Conservation (phyloP, 2,888 invertebrate species). For the Lasioglossum oenotherae region DNA sequence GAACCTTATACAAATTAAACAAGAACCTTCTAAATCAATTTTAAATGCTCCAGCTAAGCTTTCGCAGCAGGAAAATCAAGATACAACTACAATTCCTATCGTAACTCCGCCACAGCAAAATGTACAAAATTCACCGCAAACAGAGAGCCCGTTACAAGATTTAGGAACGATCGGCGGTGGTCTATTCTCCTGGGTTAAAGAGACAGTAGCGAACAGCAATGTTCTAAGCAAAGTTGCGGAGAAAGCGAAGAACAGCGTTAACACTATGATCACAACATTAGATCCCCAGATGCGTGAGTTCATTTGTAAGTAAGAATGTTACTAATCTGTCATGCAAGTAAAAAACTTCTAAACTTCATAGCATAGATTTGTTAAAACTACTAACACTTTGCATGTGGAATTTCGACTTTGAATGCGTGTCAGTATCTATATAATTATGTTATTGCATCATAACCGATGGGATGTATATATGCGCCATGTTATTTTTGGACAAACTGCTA, state of each 20-base stretch:
- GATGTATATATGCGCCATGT: constrained; percentile 38
- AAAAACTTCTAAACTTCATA: constrained; percentile 7
- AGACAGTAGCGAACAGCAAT: constrained; percentile 88
- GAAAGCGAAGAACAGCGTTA: constrained; percentile 92
- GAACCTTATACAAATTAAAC: constrained; percentile 41
- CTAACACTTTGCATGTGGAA: background rate
- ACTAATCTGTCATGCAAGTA: constrained; percentile 46
- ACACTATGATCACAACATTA: constrained; percentile 93
- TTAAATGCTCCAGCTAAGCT: constrained; percentile 37
- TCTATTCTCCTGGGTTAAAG: constrained; percentile 89
- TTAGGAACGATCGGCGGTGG: constrained; percentile 85
- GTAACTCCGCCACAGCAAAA: constrained; percentile 25
- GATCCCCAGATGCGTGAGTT: constrained; percentile 96
- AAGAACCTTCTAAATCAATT: constrained; percentile 46
- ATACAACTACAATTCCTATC: background rate
- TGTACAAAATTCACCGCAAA: constrained; percentile 41
- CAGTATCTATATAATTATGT: constrained; percentile 30
- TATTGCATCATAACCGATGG: constrained; percentile 60
- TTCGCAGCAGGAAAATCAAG: constrained; percentile 49
- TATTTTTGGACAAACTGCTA: constrained; percentile 58
- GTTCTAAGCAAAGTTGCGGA: constrained; percentile 89
- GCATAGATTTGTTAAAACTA: background rate
- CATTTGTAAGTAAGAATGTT: constrained; percentile 87
- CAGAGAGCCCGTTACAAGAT: constrained; percentile 51
- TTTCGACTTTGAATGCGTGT: constrained; percentile 14